Conservation (phyloP, 2,797 vertebrate species). For the Coregonus ussuriensis region DNA sequence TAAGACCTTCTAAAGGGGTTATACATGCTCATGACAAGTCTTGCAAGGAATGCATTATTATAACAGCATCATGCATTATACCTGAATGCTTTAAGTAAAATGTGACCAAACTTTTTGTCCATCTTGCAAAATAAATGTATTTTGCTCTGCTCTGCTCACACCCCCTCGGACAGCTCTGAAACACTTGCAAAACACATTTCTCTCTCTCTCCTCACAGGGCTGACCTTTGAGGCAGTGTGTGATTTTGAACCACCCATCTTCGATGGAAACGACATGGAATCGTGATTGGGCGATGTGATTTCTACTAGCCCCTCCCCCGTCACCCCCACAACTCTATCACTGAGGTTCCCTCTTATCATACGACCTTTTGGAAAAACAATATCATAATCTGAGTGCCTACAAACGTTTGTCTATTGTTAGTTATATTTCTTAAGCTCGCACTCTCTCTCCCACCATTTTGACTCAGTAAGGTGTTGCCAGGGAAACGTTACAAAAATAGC, state of each 20-base stretch:
- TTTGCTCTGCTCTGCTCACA: too few species aligned
- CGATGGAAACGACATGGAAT: conserved; percentile 94
- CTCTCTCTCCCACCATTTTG: conserved; percentile 16
- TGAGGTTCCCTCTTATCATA: conserved; percentile 43
- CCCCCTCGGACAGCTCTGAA: neutral
- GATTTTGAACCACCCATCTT: conserved; percentile 89
- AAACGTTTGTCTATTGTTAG: conserved; percentile 34
- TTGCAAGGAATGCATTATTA: too few species aligned
- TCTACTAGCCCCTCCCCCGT: neutral
- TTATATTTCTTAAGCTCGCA: conserved; percentile 20
- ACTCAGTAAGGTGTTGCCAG: conserved; percentile 31
- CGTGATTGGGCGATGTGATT: conserved; percentile 69
- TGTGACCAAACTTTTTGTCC: too few species aligned
- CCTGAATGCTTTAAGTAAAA: neutral
- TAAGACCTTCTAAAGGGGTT: too few species aligned
- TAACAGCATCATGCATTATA: neutral
- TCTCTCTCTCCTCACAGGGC: conserved; percentile 72
- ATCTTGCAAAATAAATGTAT: too few species aligned
- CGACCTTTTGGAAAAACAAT: conserved; percentile 29
- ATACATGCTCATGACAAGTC: too few species aligned
- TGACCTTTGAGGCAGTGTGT: conserved; percentile 91
- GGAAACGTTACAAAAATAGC: conserved; percentile 10
- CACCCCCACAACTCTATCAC: conserved; percentile 29
- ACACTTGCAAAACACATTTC: neutral
- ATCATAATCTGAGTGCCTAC: conserved; percentile 38